A percentile compares a stretch with the other conserved stretches of the same genome.
These are phyloP conservation scores for Sitta carolinensis DNA, from an alignment of 2,797 vertebrate genomes.

Conservation along the genomic window DNA sequence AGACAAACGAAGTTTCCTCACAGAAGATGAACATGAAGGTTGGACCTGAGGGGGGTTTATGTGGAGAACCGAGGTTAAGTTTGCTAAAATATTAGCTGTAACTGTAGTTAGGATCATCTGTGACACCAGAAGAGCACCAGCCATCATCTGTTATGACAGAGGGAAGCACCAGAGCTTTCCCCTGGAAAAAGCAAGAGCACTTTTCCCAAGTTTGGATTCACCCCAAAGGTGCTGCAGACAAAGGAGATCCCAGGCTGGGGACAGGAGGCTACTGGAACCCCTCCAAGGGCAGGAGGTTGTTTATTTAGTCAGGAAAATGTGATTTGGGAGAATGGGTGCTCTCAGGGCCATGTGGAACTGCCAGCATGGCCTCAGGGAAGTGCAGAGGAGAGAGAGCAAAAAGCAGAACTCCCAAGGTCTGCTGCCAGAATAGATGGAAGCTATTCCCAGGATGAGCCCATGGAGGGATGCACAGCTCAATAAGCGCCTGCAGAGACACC, in stretches of 20 bases:
- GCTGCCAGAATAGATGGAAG: neutral
- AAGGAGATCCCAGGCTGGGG: neutral
- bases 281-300: neutral
- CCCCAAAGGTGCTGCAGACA: neutral
- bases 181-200: neutral
- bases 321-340: neutral
- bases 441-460: neutral
- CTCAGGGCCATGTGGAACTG: rapidly evolving
- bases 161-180: neutral
- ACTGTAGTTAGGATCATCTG: neutral
- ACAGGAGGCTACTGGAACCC: neutral
- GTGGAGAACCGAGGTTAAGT: neutral
- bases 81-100: neutral
- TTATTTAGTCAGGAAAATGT: neutral
- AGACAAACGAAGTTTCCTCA: neutral
- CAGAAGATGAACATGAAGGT: neutral
- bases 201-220: neutral
- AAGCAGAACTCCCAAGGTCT: neutral
- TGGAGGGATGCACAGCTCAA: neutral
- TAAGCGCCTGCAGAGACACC: neutral
- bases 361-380: neutral
- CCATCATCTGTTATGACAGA: neutral
- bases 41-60: neutral
- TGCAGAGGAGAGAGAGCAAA: neutral
- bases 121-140: neutral